Evolutionary conservation across 2,888 invertebrate genomes (phyloP).

Genomic region (Amphiduros pacificus): DNA sequence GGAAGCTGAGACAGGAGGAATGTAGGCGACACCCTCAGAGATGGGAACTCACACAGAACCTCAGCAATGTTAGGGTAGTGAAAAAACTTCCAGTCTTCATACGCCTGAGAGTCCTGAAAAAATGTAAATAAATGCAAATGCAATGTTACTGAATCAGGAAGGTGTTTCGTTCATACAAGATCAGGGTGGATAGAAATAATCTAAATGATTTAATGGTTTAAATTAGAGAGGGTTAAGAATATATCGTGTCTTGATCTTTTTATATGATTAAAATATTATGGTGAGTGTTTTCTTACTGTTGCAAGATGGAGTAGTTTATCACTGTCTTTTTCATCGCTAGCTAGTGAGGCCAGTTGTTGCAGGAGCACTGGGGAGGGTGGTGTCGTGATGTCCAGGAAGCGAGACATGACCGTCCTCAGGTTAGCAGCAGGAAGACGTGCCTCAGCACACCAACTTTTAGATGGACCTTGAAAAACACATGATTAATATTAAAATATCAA

Average conservation of each 20-base stretch:
- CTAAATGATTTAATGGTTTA: too few species aligned
- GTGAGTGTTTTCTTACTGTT: too few species aligned
- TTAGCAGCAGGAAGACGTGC: conserved; percentile 68
- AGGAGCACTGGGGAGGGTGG: conserved; percentile 86
- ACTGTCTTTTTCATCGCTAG: conserved; percentile 75
- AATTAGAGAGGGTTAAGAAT: too few species aligned
- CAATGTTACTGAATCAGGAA: too few species aligned
- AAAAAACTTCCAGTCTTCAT: conserved; percentile 93
- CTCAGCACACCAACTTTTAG: conserved; percentile 76
- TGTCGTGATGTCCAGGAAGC: conserved; percentile 88
- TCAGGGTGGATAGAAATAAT: too few species aligned
- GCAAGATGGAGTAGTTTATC: conserved; percentile 74
- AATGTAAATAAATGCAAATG: too few species aligned
- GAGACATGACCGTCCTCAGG: conserved; percentile 69
- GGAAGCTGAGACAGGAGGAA: conserved; percentile 80
- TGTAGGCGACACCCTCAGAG: conserved; percentile 80
- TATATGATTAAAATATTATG: too few species aligned
- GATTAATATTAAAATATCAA: too few species aligned
- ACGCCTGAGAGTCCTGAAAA: conserved; percentile 63
- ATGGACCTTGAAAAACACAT: too few species aligned
- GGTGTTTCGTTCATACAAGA: too few species aligned
- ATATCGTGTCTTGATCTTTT: too few species aligned
- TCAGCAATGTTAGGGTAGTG: conserved; percentile 76
- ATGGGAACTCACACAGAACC: conserved; percentile 84
- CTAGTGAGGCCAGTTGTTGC: conserved; percentile 79